These are phyloP conservation scores for Aldabrachelys gigantea DNA, from an alignment of 2,113 vertebrate species.

Conservation along the genomic window DNA sequence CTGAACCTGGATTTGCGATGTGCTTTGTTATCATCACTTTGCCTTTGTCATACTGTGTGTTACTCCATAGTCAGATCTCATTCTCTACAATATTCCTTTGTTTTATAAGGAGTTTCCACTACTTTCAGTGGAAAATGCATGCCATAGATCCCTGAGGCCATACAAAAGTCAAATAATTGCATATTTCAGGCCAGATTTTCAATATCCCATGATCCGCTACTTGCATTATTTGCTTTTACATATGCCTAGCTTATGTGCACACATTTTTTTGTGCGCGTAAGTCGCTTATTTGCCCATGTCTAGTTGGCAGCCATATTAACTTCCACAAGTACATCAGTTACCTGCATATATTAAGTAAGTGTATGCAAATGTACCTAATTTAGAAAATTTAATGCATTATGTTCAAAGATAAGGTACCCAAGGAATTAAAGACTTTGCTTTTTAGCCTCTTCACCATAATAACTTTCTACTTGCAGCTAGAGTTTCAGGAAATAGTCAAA, in stretches of 20 bases:
- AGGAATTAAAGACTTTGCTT: neutral
- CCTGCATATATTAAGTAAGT: neutral
- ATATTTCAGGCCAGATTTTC: neutral
- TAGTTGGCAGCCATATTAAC: neutral
- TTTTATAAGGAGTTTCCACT: neutral
- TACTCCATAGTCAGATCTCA: neutral
- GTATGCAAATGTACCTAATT: neutral
- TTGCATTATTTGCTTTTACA: neutral
- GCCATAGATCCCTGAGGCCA: neutral
- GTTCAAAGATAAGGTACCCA: neutral
- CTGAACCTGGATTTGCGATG: neutral
- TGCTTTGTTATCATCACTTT: rapidly evolving
- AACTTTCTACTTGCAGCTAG: conserved; percentile 2
- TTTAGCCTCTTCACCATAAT: neutral
- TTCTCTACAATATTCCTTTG: neutral
- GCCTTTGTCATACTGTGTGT: neutral
- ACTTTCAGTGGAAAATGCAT: neutral
- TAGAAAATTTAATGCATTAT: neutral
- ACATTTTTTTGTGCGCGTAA: neutral
- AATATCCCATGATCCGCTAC: neutral
- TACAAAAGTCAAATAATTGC: neutral
- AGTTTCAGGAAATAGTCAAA: neutral
- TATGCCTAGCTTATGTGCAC: neutral
- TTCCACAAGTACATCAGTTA: neutral
- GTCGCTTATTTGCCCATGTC: neutral